phyloP scores from a whole-genome alignment of 53 echinoderm and acorn worm species.

The Astropecten irregularis region DNA sequence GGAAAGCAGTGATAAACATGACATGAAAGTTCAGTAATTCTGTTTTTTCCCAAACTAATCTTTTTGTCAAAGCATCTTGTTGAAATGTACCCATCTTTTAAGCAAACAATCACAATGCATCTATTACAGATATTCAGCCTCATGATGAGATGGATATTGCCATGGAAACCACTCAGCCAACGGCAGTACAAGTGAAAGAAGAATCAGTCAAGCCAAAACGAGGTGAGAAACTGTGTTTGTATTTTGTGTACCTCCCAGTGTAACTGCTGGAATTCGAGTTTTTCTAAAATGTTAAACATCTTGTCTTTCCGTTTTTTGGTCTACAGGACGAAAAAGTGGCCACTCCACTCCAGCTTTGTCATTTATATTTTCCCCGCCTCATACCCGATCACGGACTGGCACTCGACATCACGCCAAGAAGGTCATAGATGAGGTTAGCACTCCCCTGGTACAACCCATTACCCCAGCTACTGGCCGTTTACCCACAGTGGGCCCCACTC shows the following conservation, averaged over 20 bases:
- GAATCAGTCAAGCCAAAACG: conserved; percentile 14
- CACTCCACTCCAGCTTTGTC: conserved; percentile 51
- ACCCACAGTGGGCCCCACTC: conserved; percentile 55
- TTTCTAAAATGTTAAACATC: too few species aligned
- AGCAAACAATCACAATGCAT: too few species aligned
- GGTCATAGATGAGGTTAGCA: conserved; percentile 53
- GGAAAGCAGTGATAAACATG: too few species aligned
- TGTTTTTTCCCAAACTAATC: too few species aligned
- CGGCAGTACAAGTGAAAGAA: conserved; percentile 19
- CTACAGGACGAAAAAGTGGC: conserved; percentile 16
- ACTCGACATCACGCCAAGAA: conserved; percentile 63
- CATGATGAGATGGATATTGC: conserved; percentile 19
- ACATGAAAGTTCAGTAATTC: too few species aligned
- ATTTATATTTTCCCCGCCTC: conserved; percentile 91
- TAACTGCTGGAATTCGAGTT: too few species aligned
- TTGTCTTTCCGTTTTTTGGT: too few species aligned
- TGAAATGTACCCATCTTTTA: too few species aligned
- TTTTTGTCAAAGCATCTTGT: too few species aligned
- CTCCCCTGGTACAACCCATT: conserved; percentile 17
- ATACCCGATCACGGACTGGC: conserved; percentile 74
- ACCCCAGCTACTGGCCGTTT: conserved; percentile 1
- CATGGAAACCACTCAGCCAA: conserved; percentile 26
- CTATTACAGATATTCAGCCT: background rate
- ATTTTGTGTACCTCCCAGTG: background rate
- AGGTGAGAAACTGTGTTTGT: conserved; percentile 6